Conservation (phyloP, 2,797 vertebrate genomes). For the Yasuhikotakia modesta region DNA sequence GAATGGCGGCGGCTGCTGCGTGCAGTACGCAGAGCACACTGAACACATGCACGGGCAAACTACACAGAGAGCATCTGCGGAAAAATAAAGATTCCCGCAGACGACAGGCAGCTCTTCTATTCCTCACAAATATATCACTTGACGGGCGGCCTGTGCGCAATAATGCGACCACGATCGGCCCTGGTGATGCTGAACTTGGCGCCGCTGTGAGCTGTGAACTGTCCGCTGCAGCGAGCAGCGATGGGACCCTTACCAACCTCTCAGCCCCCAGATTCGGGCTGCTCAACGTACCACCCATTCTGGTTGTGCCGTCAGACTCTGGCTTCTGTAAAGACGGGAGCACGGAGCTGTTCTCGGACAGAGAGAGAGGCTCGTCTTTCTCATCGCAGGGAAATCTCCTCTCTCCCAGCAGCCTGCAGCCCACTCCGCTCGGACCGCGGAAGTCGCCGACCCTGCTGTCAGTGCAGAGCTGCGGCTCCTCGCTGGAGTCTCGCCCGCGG, state of each 20-base stretch:
- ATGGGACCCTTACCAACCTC: constrained; percentile 62
- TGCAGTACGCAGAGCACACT: constrained; percentile 66
- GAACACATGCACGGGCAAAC: constrained; percentile 50
- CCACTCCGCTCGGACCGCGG: constrained; percentile 70
- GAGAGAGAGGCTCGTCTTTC: constrained; percentile 67
- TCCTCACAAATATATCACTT: constrained; percentile 91
- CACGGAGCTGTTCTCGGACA: constrained; percentile 68
- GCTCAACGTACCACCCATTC: constrained; percentile 70
- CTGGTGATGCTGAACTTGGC: constrained; percentile 56
- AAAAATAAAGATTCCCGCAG: constrained; percentile 83
- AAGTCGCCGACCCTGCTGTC: constrained; percentile 82
- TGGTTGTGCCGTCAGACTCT: constrained; percentile 74
- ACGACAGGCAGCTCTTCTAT: constrained; percentile 89
- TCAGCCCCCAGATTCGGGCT: constrained; percentile 58
- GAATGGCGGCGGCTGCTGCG: constrained; percentile 81
- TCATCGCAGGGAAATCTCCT: constrained; percentile 73
- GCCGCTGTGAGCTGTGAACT: constrained; percentile 54
- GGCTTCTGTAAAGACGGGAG: constrained; percentile 61
- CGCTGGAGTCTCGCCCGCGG: constrained; percentile 84
- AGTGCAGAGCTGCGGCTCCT: constrained; percentile 76
- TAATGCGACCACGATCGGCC: constrained; percentile 27
- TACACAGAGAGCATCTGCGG: constrained; percentile 65
- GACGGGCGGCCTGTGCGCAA: constrained; percentile 84
- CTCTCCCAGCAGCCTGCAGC: constrained; percentile 76
- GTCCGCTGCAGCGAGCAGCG: constrained; percentile 54